Conservation (phyloP, 2,888 invertebrate species). For the Incurvaria masculella region DNA sequence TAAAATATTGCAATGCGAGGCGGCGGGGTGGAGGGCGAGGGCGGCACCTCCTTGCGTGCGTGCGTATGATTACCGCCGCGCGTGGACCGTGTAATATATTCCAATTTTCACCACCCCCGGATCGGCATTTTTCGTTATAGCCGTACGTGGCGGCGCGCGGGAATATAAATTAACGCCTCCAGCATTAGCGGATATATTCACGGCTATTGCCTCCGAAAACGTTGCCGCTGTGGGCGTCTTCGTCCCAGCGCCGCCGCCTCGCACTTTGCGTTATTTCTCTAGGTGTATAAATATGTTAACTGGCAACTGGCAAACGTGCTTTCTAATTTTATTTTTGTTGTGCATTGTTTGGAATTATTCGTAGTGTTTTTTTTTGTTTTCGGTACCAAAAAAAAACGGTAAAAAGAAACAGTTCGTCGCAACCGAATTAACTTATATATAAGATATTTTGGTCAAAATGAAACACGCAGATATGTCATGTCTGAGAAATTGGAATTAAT, state of each 20-base stretch:
- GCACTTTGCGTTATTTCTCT: not conserved
- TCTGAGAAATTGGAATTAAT: no score
- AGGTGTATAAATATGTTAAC: no score
- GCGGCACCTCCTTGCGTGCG: conserved; percentile 40
- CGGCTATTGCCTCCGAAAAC: not conserved
- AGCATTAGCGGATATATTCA: not conserved
- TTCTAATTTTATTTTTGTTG: no score
- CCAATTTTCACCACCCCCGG: conserved; percentile 51
- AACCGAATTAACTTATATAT: no score
- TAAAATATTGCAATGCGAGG: not conserved
- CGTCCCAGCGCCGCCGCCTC: not conserved
- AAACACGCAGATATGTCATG: no score
- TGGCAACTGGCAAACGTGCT: no score
- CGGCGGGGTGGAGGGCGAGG: conserved; percentile 28
- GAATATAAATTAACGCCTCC: not conserved
- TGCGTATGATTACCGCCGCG: conserved; percentile 46
- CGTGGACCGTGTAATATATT: conserved; percentile 48
- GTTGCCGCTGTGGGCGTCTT: not conserved
- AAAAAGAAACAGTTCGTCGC: no score
- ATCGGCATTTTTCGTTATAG: conserved; percentile 22
- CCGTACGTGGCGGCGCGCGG: not conserved
- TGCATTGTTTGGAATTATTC: no score
- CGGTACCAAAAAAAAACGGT: no score
- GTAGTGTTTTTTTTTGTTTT: no score
- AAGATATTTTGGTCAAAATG: no score